A percentile compares a stretch with the other conserved stretches of the same genome.
Evolutionary conservation across 1,140 invertebrate genomes (phyloP).

Genomic region (Penaeus japonicus): DNA sequence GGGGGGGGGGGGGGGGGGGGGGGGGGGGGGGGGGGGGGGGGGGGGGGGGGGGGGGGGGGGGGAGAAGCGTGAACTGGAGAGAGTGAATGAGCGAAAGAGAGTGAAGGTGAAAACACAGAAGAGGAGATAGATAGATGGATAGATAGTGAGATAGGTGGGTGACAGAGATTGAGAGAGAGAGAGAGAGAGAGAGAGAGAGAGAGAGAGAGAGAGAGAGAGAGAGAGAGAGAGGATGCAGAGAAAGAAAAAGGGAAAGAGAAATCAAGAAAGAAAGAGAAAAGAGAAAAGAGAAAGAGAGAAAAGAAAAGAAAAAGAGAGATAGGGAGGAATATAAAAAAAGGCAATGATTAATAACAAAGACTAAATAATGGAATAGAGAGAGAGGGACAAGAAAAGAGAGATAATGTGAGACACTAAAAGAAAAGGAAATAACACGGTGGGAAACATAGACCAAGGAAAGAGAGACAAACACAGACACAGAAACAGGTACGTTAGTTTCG

Average conservation of each 20-base stretch:
- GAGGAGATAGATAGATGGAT: neutral
- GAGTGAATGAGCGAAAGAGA: neutral
- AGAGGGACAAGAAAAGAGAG: neutral
- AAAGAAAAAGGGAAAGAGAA: neutral
- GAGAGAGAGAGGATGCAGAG: neutral
- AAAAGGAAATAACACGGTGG: neutral
- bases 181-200: neutral
- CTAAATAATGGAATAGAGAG: neutral
- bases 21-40: conserved; percentile 63
- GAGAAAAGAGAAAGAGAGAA: neutral
- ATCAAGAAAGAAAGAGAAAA: neutral
- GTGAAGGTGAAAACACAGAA: neutral
- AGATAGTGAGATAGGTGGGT: neutral
- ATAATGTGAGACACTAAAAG: neutral
- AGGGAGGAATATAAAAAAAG: neutral
- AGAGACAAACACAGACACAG: conserved; percentile 9
- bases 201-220: neutral
- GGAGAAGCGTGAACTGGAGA: too few relatives aligned
- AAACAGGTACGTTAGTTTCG: neutral
- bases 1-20: conserved; percentile 64
- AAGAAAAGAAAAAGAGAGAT: neutral
- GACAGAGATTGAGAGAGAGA: conserved; percentile 61
- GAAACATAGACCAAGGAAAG: neutral
- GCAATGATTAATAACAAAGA: neutral
- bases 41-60: conserved; percentile 60